Evolutionary conservation across 2,113 vertebrate species (phyloP).

Genomic region (Spea multiplicata): DNA sequence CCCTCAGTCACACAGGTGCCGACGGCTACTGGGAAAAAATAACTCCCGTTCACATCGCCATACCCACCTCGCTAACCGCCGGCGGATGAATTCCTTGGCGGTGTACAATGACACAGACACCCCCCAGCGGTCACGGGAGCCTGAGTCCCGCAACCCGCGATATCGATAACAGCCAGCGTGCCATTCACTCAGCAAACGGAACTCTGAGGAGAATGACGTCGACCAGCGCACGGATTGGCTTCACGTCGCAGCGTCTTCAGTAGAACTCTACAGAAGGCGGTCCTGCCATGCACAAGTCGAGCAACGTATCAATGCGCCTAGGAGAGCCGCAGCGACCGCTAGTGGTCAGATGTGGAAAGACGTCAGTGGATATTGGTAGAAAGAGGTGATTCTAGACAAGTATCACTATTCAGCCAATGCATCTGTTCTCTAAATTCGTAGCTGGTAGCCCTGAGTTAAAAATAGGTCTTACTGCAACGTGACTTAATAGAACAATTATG

Average conservation of each 20-base stretch:
- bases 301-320: background rate
- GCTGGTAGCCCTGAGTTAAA: no score
- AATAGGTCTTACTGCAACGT: no score
- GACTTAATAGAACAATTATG: no score
- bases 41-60: background rate
- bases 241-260: conserved; percentile 5
- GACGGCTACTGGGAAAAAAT: background rate
- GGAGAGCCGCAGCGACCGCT: conserved; percentile 13
- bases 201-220: background rate
- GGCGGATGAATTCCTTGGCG: background rate
- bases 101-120: background rate
- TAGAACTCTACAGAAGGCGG: conserved; percentile 45
- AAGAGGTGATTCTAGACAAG: background rate
- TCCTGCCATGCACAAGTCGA: background rate
- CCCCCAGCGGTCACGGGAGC: background rate
- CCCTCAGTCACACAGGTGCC: no score
- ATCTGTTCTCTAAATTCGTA: no score
- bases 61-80: background rate
- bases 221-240: conserved; percentile 10
- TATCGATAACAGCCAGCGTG: background rate
- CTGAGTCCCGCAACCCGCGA: background rate
- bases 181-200: background rate
- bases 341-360: background rate
- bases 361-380: background rate
- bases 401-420: background rate